These are phyloP conservation scores for Pseudochaenichthys georgianus DNA, from an alignment of 2,797 vertebrate species.

Conservation along the genomic window DNA sequence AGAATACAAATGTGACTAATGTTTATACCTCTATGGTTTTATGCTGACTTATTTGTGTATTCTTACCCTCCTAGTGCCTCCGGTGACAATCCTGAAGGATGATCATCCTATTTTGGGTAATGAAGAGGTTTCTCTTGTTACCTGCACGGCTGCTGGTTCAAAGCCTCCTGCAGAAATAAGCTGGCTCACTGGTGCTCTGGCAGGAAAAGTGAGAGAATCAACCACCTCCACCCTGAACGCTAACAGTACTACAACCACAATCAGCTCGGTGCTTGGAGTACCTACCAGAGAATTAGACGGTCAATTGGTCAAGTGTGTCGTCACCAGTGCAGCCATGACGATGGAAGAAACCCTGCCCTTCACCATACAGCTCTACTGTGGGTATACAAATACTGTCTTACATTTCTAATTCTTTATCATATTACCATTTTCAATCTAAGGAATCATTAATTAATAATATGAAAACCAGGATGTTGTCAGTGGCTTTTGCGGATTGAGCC, in stretches of 20 bases:
- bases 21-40: neutral
- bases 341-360: constrained; percentile 8
- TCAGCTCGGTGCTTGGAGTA: constrained; percentile 53
- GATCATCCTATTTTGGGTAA: constrained; percentile 15
- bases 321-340: constrained; percentile 19
- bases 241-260: constrained; percentile 57
- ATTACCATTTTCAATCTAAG: neutral
- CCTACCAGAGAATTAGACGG: constrained; percentile 53
- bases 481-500: neutral
- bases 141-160: constrained; percentile 60
- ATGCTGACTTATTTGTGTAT: constrained; percentile 6
- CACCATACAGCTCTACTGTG: constrained; percentile 70
- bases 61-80: constrained; percentile 61
- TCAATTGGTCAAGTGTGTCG: constrained; percentile 54
- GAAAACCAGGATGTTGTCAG: neutral
- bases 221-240: neutral
- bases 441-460: neutral
- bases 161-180: constrained; percentile 58
- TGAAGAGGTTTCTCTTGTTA: constrained; percentile 39
- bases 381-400: constrained; percentile 29
- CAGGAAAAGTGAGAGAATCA: neutral
- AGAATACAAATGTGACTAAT: too few species aligned
- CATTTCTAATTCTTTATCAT: neutral
- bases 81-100: constrained; percentile 23
- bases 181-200: constrained; percentile 51